A percentile compares a stretch with the other conserved stretches of the same genome.
Evolutionary conservation across 1,140 invertebrate genomes (phyloP).

Genomic region (Limonius californicus): DNA sequence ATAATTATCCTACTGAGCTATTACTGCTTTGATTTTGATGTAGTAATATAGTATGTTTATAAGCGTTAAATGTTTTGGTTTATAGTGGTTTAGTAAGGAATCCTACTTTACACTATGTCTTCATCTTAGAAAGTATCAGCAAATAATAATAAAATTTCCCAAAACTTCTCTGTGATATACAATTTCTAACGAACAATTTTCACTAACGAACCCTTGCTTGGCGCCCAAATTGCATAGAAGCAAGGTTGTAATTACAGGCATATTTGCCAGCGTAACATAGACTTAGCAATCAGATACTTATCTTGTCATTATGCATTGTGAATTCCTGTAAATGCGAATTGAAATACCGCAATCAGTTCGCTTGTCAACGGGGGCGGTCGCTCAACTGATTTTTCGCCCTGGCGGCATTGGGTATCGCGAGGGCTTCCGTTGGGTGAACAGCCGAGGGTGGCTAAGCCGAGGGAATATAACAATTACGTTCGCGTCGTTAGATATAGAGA

Average conservation of each 20-base stretch:
- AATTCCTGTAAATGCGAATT: constrained; percentile 35
- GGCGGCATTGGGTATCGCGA: constrained; percentile 17
- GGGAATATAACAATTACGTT: constrained; percentile 43
- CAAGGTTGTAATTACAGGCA: constrained; percentile 31
- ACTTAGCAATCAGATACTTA: constrained; percentile 35
- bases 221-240: constrained; percentile 11
- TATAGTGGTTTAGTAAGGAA: too few species aligned
- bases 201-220: constrained; percentile 32
- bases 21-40: too few species aligned
- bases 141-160: too few species aligned
- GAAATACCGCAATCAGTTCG: constrained; percentile 41
- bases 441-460: constrained; percentile 23
- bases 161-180: too few species aligned
- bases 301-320: constrained; percentile 41
- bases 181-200: constrained; percentile 1
- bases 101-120: too few species aligned
- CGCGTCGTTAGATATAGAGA: constrained; percentile 42
- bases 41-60: too few species aligned
- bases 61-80: too few species aligned
- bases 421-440: constrained; percentile 20
- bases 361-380: constrained; percentile 27
- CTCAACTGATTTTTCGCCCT: constrained; percentile 29
- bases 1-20: too few species aligned
- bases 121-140: too few species aligned
- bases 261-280: constrained; percentile 27